phyloP scores from a whole-genome alignment of 1,140 invertebrate species.

The Branchinecta lynchi region DNA sequence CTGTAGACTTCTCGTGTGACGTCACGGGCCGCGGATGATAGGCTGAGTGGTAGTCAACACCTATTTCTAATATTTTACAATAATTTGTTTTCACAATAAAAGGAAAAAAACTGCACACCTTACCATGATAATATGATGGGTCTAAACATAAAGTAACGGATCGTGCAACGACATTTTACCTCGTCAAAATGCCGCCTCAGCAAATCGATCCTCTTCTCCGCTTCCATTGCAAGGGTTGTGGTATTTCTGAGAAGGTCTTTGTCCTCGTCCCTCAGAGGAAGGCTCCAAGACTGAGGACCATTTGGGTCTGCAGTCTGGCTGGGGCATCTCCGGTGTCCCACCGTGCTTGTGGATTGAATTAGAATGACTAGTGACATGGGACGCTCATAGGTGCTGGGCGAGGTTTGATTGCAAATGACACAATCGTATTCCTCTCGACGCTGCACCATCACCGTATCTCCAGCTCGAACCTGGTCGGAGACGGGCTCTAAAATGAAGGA shows the following conservation, averaged over 20 bases:
- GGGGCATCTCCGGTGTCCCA: conserved; percentile 46
- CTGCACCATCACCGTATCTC: not conserved
- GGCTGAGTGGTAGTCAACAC: too few relatives aligned
- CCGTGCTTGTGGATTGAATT: conserved; percentile 58
- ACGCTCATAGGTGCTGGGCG: conserved; percentile 62
- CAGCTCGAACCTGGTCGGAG: not conserved
- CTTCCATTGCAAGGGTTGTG: conserved; percentile 31
- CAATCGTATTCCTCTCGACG: conserved; percentile 61
- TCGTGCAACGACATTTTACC: conserved; percentile 32
- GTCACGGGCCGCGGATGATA: too few relatives aligned
- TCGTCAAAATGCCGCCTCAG: conserved; percentile 54
- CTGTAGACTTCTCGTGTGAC: too few relatives aligned
- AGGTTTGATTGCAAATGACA: conserved; percentile 84
- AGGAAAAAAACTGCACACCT: too few relatives aligned
- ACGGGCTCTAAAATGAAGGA: not conserved
- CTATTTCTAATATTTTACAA: too few relatives aligned
- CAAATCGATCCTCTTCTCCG: conserved; percentile 49
- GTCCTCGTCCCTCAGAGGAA: conserved; percentile 14
- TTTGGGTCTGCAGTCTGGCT: not conserved
- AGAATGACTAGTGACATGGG: conserved; percentile 80
- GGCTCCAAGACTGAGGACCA: not conserved
- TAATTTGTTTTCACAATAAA: too few relatives aligned
- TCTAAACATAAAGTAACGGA: too few relatives aligned
- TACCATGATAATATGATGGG: too few relatives aligned
- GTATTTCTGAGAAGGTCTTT: conserved; percentile 15